Percentiles rank a stretch among this genome's conserved stretches.
Conservation (phyloP, 2,797 vertebrate species). For the Dipus sagitta region DNA sequence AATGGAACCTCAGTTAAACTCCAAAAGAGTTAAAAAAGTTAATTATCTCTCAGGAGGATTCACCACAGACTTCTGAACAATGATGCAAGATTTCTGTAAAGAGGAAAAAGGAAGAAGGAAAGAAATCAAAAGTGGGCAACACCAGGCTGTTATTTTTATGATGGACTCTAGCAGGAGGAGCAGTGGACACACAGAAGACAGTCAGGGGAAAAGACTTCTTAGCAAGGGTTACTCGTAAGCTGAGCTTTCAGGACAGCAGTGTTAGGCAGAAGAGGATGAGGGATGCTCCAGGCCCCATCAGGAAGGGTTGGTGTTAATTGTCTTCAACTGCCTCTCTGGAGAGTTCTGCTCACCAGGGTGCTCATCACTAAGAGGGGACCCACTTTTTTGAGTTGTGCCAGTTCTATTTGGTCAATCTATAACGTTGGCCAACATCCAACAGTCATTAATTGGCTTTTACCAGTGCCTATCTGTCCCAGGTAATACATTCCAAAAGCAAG, state of each 20-base stretch:
- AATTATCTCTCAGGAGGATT: neutral
- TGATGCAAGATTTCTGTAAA: neutral
- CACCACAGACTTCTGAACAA: neutral
- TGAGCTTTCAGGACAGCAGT: neutral
- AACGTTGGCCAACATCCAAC: neutral
- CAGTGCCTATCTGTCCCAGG: neutral
- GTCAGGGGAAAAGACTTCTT: neutral
- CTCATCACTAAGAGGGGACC: neutral
- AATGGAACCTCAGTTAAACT: neutral
- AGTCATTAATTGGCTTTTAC: slow-evolving; percentile 6
- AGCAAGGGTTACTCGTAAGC: neutral
- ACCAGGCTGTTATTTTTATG: neutral
- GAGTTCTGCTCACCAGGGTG: neutral
- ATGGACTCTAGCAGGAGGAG: neutral
- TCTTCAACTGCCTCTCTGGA: neutral
- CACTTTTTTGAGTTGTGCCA: neutral
- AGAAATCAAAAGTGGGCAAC: neutral
- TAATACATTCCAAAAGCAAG: slow-evolving; percentile 2
- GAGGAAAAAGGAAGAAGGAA: too few species aligned
- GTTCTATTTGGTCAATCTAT: neutral
- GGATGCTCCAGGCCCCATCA: neutral
- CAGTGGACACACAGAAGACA: neutral
- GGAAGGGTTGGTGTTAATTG: neutral
- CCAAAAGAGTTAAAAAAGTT: neutral
- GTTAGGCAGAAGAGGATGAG: neutral